phyloP scores from a whole-genome alignment of 2,888 invertebrate species.

The Drosophila anomalata region DNA sequence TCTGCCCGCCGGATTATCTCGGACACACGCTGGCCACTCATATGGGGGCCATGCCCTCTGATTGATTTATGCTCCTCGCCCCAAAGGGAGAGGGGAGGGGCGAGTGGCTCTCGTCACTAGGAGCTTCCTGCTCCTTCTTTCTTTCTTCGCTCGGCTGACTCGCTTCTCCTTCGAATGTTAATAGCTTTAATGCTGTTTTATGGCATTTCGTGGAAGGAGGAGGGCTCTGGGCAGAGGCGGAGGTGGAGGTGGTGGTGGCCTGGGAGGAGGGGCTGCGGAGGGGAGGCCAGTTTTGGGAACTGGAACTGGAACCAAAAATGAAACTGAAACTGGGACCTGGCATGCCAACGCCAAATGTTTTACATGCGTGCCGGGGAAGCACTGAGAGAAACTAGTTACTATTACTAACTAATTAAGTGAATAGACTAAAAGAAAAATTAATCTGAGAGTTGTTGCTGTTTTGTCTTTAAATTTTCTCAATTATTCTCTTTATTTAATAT shows the following conservation, averaged over 20 bases:
- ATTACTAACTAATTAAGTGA: too few relatives aligned
- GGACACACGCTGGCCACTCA: slow-evolving; percentile 45
- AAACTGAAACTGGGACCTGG: slow-evolving; percentile 55
- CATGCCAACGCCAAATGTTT: slow-evolving; percentile 76
- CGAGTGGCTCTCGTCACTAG: slow-evolving; percentile 31
- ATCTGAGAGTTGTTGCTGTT: too few relatives aligned
- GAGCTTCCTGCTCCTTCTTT: neutral
- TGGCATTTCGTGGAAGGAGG: slow-evolving; percentile 70
- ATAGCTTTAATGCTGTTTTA: slow-evolving; percentile 77
- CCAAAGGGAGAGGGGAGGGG: neutral
- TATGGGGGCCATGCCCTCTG: slow-evolving; percentile 62
- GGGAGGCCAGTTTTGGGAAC: slow-evolving; percentile 1
- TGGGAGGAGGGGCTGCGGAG: neutral
- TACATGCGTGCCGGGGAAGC: slow-evolving; percentile 62
- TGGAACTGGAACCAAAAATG: neutral
- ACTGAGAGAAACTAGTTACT: slow-evolving; percentile 8
- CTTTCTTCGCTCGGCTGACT: slow-evolving; percentile 10
- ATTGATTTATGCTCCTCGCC: slow-evolving; percentile 72
- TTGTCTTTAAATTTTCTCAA: too few relatives aligned
- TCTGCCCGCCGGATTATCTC: slow-evolving; percentile 41
- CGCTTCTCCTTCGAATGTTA: slow-evolving; percentile 59
- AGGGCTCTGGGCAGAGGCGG: neutral
- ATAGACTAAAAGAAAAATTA: too few relatives aligned
- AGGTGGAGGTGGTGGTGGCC: neutral
- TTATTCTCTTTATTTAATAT: too few relatives aligned